phyloP scores from a whole-genome alignment of 2,113 vertebrate species.

The Cyprinodon tularosa region DNA sequence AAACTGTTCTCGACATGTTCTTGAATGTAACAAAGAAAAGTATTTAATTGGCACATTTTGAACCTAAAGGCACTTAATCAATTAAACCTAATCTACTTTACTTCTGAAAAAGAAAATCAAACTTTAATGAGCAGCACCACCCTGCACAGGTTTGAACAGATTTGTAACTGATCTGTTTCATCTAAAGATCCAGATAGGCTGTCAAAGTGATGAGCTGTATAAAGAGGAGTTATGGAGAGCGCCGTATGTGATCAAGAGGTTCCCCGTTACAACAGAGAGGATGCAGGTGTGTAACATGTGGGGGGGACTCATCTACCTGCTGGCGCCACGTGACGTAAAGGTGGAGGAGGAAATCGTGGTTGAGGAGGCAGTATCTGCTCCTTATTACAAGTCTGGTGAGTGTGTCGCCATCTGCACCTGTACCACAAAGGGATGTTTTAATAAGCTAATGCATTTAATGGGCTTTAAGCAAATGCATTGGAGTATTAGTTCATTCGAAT shows the following conservation, averaged over 20 bases:
- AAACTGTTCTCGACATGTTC: too few species aligned
- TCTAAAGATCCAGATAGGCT: conserved; percentile 79
- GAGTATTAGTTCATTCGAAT: too few species aligned
- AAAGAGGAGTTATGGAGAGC: conserved; percentile 59
- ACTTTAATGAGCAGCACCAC: background rate
- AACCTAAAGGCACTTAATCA: too few species aligned
- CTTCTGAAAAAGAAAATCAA: too few species aligned
- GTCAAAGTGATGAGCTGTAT: conserved; percentile 76
- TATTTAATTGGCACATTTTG: too few species aligned
- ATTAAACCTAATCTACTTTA: too few species aligned
- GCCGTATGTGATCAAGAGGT: conserved; percentile 61
- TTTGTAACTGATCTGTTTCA: background rate
- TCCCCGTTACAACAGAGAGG: conserved; percentile 58
- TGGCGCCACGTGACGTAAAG: conserved; percentile 68
- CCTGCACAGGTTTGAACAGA: background rate
- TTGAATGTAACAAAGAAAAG: too few species aligned
- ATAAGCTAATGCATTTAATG: too few species aligned
- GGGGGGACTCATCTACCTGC: conserved; percentile 78
- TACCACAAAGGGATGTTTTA: background rate
- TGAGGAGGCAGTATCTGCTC: conserved; percentile 68
- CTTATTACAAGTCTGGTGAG: conserved; percentile 80
- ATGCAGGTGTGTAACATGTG: conserved; percentile 74
- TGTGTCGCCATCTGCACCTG: background rate
- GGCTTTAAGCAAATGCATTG: too few species aligned
- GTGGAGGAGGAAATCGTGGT: conserved; percentile 60